Conservation (phyloP, 2,113 vertebrate species). For the Sclerurus mexicanus region DNA sequence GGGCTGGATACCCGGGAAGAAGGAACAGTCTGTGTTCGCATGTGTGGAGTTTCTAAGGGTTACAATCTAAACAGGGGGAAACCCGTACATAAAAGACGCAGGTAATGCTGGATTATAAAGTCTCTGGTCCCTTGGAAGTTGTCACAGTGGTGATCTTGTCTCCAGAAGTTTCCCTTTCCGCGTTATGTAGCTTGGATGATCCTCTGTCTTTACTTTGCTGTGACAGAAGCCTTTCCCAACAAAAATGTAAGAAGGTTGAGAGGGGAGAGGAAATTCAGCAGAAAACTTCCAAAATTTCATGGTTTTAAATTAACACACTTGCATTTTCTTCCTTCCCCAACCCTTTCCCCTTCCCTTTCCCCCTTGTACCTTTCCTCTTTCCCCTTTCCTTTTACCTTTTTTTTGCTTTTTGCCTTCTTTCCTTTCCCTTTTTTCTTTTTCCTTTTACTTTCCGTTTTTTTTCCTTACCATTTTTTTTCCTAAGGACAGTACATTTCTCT, state of each 20-base stretch:
- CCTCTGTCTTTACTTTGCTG: too few relatives aligned
- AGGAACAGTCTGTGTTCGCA: too few relatives aligned
- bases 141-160: too few relatives aligned
- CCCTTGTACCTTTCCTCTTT: not conserved
- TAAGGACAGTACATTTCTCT: not conserved
- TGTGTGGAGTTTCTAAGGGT: too few relatives aligned
- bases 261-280: not conserved
- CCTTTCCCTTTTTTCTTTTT: not conserved
- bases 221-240: too few relatives aligned
- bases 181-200: too few relatives aligned
- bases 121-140: too few relatives aligned
- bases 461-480: not conserved
- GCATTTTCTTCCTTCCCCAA: not conserved
- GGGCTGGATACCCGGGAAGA: too few relatives aligned
- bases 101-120: too few relatives aligned
- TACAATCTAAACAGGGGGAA: too few relatives aligned
- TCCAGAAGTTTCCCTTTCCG: too few relatives aligned
- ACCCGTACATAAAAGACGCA: too few relatives aligned
- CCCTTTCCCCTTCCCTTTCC: not conserved
- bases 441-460: not conserved
- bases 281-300: not conserved
- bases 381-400: not conserved
- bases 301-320: not conserved
- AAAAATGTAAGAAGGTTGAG: not conserved
- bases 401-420: not conserved